Percentiles rank a stretch among this genome's conserved stretches.
Evolutionary conservation across 2,888 invertebrate genomes (phyloP).

Genomic region (Sinhomidia bicolor): DNA sequence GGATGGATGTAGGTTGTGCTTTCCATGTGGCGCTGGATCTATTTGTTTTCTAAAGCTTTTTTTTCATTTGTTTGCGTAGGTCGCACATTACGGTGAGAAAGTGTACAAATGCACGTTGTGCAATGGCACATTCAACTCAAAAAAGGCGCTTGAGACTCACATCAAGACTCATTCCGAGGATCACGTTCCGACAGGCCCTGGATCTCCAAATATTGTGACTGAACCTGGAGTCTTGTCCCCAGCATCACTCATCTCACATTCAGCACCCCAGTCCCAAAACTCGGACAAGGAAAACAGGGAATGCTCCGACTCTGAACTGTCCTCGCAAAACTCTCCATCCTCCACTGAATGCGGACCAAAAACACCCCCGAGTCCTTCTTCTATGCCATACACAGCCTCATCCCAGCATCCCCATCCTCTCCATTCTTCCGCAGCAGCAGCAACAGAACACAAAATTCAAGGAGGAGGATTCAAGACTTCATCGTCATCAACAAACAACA

Average conservation of each 20-base stretch:
- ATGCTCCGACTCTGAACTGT: slow-evolving; percentile 81
- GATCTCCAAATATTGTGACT: slow-evolving; percentile 61
- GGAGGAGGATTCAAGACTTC: slow-evolving; percentile 26
- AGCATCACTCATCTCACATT: slow-evolving; percentile 73
- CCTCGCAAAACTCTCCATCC: slow-evolving; percentile 81
- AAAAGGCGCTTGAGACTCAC: slow-evolving; percentile 95
- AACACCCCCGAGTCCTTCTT: slow-evolving; percentile 77
- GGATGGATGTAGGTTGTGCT: no score
- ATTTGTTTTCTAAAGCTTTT: background rate
- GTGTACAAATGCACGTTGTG: slow-evolving; percentile 96
- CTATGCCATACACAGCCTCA: slow-evolving; percentile 56
- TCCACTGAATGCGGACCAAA: slow-evolving; percentile 74
- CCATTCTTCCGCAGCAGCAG: background rate
- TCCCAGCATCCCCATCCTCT: slow-evolving; percentile 64
- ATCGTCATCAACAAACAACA: slow-evolving; percentile 37
- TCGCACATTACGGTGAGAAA: slow-evolving; percentile 95
- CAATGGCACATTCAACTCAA: slow-evolving; percentile 94
- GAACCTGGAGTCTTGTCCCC: slow-evolving; percentile 76
- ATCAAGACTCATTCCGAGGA: slow-evolving; percentile 86
- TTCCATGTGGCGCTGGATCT: no score
- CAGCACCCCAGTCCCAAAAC: slow-evolving; percentile 76
- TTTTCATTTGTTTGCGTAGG: slow-evolving; percentile 83
- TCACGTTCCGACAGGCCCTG: slow-evolving; percentile 56
- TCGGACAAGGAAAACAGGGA: slow-evolving; percentile 83
- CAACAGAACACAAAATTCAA: slow-evolving; percentile 18